A percentile compares a stretch with the other conserved stretches of the same genome.
These are phyloP conservation scores for Tonatia bakeri DNA, from an alignment of 2,113 vertebrate species.

Conservation along the genomic window DNA sequence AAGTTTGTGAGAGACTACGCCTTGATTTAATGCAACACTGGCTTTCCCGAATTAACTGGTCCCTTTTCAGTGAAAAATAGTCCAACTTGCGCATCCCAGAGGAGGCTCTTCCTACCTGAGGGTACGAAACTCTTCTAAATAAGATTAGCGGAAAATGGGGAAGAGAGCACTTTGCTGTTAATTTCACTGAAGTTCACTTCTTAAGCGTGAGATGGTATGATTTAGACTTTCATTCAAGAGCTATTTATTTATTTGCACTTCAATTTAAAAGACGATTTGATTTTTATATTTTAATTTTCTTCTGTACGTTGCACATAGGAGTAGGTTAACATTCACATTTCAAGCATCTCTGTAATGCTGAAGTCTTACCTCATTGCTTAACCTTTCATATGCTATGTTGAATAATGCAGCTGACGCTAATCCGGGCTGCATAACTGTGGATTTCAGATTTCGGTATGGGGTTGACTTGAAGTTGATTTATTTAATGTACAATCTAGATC, in stretches of 20 bases:
- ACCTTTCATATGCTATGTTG: not conserved
- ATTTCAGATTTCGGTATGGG: not conserved
- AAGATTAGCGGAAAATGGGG: not conserved
- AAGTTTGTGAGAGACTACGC: not conserved
- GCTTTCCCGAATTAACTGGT: not conserved
- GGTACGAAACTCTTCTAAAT: not conserved
- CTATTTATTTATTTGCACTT: not conserved
- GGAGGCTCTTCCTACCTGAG: not conserved
- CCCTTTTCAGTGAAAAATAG: not conserved
- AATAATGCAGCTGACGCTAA: not conserved
- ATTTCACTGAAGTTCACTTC: not conserved
- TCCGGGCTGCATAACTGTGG: not conserved
- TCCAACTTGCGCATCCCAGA: not conserved
- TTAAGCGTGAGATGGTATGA: not conserved
- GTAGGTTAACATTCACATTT: not conserved
- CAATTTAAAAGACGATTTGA: not conserved
- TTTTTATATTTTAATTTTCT: not conserved
- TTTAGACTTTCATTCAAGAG: not conserved
- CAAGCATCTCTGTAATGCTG: not conserved
- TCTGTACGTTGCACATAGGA: not conserved
- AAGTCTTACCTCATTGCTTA: not conserved
- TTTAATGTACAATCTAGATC: not conserved
- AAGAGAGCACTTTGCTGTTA: not conserved
- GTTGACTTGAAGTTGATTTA: not conserved
- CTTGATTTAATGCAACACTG: not conserved